Conservation (phyloP, 2,888 invertebrate genomes). For the Melieria omissa region DNA sequence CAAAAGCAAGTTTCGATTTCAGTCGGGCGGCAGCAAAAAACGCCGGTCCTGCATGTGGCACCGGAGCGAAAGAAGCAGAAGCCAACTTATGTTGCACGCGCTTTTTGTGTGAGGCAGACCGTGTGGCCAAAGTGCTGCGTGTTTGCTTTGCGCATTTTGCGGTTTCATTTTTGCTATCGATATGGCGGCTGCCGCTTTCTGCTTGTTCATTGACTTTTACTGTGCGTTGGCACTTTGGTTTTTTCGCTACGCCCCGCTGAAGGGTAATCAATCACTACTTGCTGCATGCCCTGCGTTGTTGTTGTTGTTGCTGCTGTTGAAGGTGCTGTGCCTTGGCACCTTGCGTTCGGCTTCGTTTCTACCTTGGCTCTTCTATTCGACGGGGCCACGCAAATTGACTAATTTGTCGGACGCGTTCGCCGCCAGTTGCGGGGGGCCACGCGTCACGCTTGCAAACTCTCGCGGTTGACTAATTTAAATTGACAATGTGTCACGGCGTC, state of each 20-base stretch:
- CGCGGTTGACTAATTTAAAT: slow-evolving; percentile 55
- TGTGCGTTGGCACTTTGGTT: slow-evolving; percentile 25
- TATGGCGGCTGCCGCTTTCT: slow-evolving; percentile 39
- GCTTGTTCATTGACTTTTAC: slow-evolving; percentile 56
- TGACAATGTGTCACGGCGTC: slow-evolving; percentile 49
- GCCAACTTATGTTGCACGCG: not conserved
- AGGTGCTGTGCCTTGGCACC: not conserved
- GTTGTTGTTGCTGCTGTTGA: slow-evolving; percentile 15
- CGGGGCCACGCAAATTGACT: slow-evolving; percentile 5
- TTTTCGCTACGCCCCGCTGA: slow-evolving; percentile 41
- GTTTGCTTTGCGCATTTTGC: slow-evolving; percentile 21
- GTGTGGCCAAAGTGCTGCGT: slow-evolving; percentile 20
- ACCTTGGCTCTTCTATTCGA: not conserved
- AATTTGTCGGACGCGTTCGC: slow-evolving; percentile 30
- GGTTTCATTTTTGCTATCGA: slow-evolving; percentile 36
- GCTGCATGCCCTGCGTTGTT: slow-evolving; percentile 36
- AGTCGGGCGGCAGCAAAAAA: slow-evolving; percentile 25
- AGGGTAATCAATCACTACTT: slow-evolving; percentile 59
- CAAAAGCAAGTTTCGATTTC: slow-evolving; percentile 54
- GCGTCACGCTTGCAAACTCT: slow-evolving; percentile 36
- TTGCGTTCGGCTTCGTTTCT: not conserved
- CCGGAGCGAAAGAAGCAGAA: no score
- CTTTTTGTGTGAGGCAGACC: not conserved
- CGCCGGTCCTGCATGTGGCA: not conserved
- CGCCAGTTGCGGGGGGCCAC: not conserved